Conservation (phyloP, 1,140 invertebrate species). For the Drosophila mojavensis region DNA sequence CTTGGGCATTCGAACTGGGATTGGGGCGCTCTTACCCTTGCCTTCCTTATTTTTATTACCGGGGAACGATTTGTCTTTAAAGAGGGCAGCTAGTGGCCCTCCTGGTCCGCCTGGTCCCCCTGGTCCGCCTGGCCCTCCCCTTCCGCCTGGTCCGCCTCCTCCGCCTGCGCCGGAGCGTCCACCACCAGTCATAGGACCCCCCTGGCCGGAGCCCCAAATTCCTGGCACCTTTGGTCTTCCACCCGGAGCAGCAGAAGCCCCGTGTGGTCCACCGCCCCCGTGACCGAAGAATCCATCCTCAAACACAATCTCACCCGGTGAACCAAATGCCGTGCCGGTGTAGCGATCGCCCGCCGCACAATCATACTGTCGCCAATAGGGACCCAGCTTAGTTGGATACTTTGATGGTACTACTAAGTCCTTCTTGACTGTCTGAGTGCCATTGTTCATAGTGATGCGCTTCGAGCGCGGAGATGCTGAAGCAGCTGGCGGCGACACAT, state of each 20-base stretch:
- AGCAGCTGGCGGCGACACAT: constrained; percentile 62
- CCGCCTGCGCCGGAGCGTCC: constrained; percentile 9
- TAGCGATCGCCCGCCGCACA: constrained; percentile 63
- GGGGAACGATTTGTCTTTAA: constrained; percentile 16
- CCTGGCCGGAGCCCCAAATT: constrained; percentile 16
- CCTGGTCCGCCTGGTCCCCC: constrained; percentile 1
- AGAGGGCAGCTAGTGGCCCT: neutral
- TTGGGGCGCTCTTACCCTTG: constrained; percentile 1
- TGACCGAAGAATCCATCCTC: constrained; percentile 61
- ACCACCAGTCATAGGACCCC: constrained; percentile 28
- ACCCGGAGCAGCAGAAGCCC: neutral
- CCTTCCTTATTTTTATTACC: constrained; percentile 3
- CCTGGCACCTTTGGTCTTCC: constrained; percentile 6
- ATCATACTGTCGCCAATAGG: constrained; percentile 46
- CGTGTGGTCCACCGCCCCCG: constrained; percentile 52
- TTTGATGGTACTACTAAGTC: constrained; percentile 12
- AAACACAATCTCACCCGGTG: constrained; percentile 36
- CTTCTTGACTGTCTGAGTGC: constrained; percentile 52
- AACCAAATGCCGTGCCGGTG: constrained; percentile 59
- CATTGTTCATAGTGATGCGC: constrained; percentile 17
- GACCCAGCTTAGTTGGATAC: constrained; percentile 30
- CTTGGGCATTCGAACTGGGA: constrained; percentile 26
- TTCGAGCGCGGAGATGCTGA: constrained; percentile 1
- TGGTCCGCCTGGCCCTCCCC: neutral
- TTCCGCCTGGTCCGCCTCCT: neutral